Percentiles rank a stretch among this genome's conserved stretches.
Evolutionary conservation across 1,140 invertebrate genomes (phyloP).

Genomic region (Drosophila saltans): DNA sequence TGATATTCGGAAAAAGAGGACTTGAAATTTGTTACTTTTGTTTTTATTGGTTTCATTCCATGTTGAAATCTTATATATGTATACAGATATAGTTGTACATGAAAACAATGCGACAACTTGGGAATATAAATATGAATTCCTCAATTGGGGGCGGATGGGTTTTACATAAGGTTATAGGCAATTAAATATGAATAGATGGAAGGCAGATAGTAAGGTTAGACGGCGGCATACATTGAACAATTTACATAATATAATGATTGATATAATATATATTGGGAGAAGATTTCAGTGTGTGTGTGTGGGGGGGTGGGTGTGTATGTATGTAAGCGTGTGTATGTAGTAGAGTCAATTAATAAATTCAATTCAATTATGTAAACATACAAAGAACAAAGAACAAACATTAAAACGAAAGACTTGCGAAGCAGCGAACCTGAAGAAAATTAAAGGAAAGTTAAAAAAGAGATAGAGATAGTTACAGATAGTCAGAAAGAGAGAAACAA

Average conservation of each 20-base stretch:
- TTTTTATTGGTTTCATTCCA: conserved; percentile 1
- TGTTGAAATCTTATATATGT: neutral
- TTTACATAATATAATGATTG: conserved; percentile 12
- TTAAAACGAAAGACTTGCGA: conserved; percentile 49
- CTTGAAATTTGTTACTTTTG: neutral
- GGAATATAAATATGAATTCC: neutral
- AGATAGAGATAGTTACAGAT: neutral
- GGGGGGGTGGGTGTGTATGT: neutral
- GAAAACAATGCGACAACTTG: neutral
- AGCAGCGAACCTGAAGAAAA: conserved; percentile 41
- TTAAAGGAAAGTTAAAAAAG: conserved; percentile 14
- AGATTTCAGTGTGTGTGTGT: neutral
- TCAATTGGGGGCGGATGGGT: neutral
- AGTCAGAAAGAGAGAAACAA: neutral
- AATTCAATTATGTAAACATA: conserved; percentile 35
- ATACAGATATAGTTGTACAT: neutral
- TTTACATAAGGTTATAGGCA: neutral
- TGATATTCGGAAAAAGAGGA: no score
- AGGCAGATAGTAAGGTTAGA: conserved; percentile 7
- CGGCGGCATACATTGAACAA: conserved; percentile 12
- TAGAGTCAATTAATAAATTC: neutral
- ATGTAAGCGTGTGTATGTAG: neutral
- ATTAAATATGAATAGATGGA: neutral
- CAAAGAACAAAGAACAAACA: conserved; percentile 49
- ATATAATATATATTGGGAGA: conserved; percentile 8